Evolutionary conservation across 2,797 vertebrate species (phyloP), one percentile per base, ranked within the genome.

Genomic region (Furcifer pardalis): DNA sequence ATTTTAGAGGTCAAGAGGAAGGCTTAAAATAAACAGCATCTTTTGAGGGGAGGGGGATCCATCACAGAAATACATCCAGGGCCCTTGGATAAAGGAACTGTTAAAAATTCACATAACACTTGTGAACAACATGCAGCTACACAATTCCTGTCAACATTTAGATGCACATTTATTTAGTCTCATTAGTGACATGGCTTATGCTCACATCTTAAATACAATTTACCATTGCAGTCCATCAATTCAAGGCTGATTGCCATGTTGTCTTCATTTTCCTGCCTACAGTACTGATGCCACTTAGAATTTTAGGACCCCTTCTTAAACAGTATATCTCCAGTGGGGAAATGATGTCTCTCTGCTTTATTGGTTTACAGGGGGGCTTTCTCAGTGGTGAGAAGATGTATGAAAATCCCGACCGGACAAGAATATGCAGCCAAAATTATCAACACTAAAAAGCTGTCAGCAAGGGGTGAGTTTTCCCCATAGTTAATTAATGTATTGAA

Each of bases 341-440:
- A 86, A 86, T 95, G 90, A 95, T 92, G 44, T 87, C 71, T 86
- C 90, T 86, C 81, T 81, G 49, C 71, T 93, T 92, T 87, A 77
- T 93, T 96, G 86, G 77, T 89, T 95, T 95, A 1, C 90, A 99
- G 98, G 96, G 98, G 98, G 13, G 98, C 98, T 1, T 99, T 99
- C 95, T 99, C 98, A 37, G 97, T 99, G 94, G 98, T 99, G 91
- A 97, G 97, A 91, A 97, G 98, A 91, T 99, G 98, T 84, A 97
- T 99, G 97, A 99, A 99, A 96, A 98, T 98, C 85, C 97, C 98
- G 91, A 97, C 96, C 0, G 98, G 98, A 90, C 98, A 99, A 93
- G 98, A 99, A 88, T 99, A 97, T 0, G 98, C 98, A 80, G 98
- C 98, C 95, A 99, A 99, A 96, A 98, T 99, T 85, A 99, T 99